These are phyloP conservation scores for Morone chrysops DNA, from an alignment of 2,113 vertebrate genomes.

Conservation along the genomic window DNA sequence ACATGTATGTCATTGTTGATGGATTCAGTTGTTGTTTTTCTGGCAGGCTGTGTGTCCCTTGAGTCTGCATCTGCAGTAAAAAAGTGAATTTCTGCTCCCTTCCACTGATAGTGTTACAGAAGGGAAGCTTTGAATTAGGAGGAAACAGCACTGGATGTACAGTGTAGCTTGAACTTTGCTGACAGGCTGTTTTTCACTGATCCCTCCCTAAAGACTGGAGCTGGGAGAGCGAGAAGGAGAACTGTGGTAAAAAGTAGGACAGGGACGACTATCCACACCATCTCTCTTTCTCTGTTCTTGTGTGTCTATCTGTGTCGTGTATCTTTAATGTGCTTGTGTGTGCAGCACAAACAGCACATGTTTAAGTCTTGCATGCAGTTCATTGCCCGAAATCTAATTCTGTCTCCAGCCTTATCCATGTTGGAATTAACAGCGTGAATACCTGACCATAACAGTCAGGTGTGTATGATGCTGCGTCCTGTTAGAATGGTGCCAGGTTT, in stretches of 20 bases:
- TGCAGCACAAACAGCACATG: neutral
- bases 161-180: slow-evolving; percentile 54
- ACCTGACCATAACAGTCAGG: neutral
- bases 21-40: neutral
- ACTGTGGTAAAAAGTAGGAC: slow-evolving; percentile 63
- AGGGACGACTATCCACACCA: slow-evolving; percentile 24
- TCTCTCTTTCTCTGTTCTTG: slow-evolving; percentile 4
- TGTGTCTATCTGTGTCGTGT: neutral
- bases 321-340: neutral
- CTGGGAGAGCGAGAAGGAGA: slow-evolving; percentile 33
- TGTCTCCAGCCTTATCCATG: neutral
- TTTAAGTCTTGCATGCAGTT: neutral
- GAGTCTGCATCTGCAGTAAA: slow-evolving; percentile 12
- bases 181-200: slow-evolving; percentile 60
- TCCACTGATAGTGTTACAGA: slow-evolving; percentile 12
- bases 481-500: slow-evolving; percentile 15
- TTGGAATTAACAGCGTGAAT: neutral
- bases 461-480: neutral
- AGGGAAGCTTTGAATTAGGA: slow-evolving; percentile 50
- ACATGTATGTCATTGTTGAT: neutral
- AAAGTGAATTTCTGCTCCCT: slow-evolving; percentile 13
- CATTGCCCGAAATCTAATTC: slow-evolving; percentile 1
- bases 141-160: slow-evolving; percentile 42
- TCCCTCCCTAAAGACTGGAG: slow-evolving; percentile 61
- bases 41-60: neutral